Evolutionary conservation across 2,888 invertebrate species (phyloP).

Genomic region (Aphidoletes aphidimyza): DNA sequence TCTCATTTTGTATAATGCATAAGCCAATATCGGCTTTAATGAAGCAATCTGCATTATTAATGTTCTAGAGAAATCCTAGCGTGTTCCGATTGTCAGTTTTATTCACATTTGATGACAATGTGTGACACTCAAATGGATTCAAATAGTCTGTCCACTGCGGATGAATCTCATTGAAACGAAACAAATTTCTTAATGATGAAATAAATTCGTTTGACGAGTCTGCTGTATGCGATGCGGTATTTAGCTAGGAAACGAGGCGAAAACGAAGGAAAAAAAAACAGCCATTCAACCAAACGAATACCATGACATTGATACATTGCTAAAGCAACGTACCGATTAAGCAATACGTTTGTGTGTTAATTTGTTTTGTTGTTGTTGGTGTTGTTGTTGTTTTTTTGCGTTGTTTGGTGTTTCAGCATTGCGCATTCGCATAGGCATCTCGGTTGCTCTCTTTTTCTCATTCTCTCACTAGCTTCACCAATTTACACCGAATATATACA

Average conservation of each 20-base stretch:
- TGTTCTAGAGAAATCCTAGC: neutral
- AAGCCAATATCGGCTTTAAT: slow-evolving; percentile 25
- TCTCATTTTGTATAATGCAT: slow-evolving; percentile 35
- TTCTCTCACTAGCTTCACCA: neutral
- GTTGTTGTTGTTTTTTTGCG: slow-evolving; percentile 16
- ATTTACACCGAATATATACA: neutral
- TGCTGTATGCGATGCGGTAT: slow-evolving; percentile 25
- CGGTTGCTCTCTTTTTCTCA: neutral
- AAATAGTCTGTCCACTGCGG: neutral
- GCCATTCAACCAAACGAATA: neutral
- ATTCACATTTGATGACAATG: neutral
- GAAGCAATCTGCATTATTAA: slow-evolving; percentile 48
- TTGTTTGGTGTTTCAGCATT: slow-evolving; percentile 32
- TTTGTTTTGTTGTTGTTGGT: too few relatives aligned
- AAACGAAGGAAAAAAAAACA: neutral
- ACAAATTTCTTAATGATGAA: neutral
- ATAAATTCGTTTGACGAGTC: neutral
- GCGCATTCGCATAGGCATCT: slow-evolving; percentile 4
- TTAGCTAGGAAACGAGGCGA: neutral
- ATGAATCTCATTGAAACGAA: neutral
- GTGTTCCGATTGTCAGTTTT: neutral
- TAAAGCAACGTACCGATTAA: slow-evolving; percentile 16
- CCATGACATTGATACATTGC: slow-evolving; percentile 35
- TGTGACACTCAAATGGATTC: too few relatives aligned
- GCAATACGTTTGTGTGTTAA: neutral